These are phyloP conservation scores for Strigamia maritima DNA, from an alignment of 2,888 invertebrate genomes.

Conservation along the genomic window DNA sequence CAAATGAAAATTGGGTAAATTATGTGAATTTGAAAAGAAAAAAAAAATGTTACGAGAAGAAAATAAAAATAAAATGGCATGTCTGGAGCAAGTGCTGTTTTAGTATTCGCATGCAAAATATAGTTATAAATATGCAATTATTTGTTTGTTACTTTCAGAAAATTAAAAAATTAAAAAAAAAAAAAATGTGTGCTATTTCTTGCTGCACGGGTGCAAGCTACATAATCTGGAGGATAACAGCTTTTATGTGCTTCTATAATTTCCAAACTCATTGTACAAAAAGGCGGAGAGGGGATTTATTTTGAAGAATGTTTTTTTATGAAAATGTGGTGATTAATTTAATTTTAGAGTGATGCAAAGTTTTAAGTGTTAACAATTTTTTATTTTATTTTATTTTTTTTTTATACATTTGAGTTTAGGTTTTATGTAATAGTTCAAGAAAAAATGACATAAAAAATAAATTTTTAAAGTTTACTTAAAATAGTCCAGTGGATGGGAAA, in stretches of 20 bases:
- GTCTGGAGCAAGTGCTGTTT: neutral
- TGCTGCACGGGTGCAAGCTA: slow-evolving; percentile 9
- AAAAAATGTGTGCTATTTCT: neutral
- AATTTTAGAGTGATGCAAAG: neutral
- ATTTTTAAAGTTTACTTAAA: neutral
- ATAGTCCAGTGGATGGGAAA: neutral
- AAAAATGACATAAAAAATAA: neutral
- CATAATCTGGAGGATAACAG: slow-evolving; percentile 19
- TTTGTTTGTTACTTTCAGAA: neutral
- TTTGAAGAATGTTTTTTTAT: neutral
- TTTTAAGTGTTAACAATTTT: neutral
- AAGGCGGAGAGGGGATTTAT: neutral
- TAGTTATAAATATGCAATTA: slow-evolving; percentile 22
- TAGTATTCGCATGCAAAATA: neutral
- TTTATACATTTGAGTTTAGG: neutral
- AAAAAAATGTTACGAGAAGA: too few species aligned
- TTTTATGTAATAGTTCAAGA: neutral
- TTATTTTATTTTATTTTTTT: neutral
- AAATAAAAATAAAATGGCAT: neutral
- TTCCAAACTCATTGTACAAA: neutral
- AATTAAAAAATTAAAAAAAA: neutral
- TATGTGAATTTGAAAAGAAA: too few species aligned
- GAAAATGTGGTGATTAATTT: slow-evolving; percentile 15
- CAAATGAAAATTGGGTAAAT: too few species aligned
- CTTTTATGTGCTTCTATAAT: slow-evolving; percentile 12